Percentiles rank a stretch among this genome's conserved stretches.
phyloP scores from a whole-genome alignment of 2,888 invertebrate species.

The Chrysolina americana region DNA sequence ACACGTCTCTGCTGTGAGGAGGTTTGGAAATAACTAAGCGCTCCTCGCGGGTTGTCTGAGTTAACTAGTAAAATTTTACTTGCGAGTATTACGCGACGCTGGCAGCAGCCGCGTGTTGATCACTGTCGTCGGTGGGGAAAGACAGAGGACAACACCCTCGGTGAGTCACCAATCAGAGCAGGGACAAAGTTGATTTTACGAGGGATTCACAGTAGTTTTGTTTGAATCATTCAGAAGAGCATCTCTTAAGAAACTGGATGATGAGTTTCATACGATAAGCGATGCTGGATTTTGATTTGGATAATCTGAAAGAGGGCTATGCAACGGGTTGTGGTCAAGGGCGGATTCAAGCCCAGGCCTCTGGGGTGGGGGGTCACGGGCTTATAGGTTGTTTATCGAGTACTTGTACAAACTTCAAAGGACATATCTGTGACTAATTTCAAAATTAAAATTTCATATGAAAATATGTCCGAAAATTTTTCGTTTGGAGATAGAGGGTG shows the following conservation, averaged over 20 bases:
- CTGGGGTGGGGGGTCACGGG: too few species aligned
- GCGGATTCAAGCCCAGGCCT: too few species aligned
- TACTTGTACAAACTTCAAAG: too few species aligned
- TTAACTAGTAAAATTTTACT: constrained; percentile 49
- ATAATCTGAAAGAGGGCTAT: too few species aligned
- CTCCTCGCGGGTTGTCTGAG: constrained; percentile 40
- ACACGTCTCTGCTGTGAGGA: constrained; percentile 39
- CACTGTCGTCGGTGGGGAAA: constrained; percentile 60
- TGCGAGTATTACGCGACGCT: constrained; percentile 48
- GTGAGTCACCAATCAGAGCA: constrained; percentile 71
- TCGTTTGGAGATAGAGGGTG: too few species aligned
- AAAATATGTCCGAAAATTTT: too few species aligned
- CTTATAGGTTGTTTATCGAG: too few species aligned
- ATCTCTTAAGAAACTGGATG: neutral
- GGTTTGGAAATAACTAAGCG: constrained; percentile 45
- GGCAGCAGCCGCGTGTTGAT: constrained; percentile 53
- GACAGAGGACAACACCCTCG: constrained; percentile 71
- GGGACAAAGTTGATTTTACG: constrained; percentile 70
- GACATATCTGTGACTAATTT: too few species aligned
- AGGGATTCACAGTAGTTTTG: constrained; percentile 33
- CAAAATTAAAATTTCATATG: too few species aligned
- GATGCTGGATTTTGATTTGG: too few species aligned
- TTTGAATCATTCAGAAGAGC: neutral
- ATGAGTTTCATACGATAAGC: neutral
- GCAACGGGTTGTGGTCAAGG: too few species aligned